Conservation (phyloP, 92 coral and sea anemone genomes). For the Ricordea florida region DNA sequence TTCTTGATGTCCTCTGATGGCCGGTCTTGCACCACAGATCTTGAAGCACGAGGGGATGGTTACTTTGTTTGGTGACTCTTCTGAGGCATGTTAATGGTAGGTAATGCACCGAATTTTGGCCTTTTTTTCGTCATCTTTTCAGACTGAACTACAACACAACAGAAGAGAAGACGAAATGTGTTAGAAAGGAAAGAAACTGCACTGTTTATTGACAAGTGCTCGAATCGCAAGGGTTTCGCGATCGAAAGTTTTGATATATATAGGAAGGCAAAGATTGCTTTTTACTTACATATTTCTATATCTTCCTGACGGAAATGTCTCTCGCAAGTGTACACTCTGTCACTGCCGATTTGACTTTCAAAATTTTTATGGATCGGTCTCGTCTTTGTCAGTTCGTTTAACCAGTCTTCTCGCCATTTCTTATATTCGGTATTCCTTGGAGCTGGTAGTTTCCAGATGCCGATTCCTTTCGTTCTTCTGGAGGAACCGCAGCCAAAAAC, state of each 20-base stretch:
- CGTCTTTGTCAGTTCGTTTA: conserved; percentile 28
- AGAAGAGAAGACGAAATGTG: neutral
- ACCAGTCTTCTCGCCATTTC: conserved; percentile 50
- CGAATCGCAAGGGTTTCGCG: neutral
- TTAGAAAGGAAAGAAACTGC: neutral
- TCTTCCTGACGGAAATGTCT: conserved; percentile 46
- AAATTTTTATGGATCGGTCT: conserved; percentile 35
- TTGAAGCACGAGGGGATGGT: neutral
- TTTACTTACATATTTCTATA: conserved; percentile 42
- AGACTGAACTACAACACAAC: conserved; percentile 25
- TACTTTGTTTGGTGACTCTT: conserved; percentile 16
- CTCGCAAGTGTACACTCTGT: conserved; percentile 30
- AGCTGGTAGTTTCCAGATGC: conserved; percentile 36
- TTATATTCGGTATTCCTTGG: conserved; percentile 36
- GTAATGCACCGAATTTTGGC: conserved; percentile 51
- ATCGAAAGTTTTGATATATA: too few relatives aligned
- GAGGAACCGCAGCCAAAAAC: conserved; percentile 39
- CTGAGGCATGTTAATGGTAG: conserved; percentile 36
- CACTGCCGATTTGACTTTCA: conserved; percentile 26
- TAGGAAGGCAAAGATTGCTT: neutral
- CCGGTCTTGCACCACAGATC: conserved; percentile 5
- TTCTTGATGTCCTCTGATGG: neutral
- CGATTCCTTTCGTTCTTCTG: conserved; percentile 29
- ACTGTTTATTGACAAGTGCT: neutral
- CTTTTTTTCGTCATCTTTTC: conserved; percentile 54